These are phyloP conservation scores for Alsophila aescularia DNA, from an alignment of 2,888 invertebrate genomes.

Conservation along the genomic window DNA sequence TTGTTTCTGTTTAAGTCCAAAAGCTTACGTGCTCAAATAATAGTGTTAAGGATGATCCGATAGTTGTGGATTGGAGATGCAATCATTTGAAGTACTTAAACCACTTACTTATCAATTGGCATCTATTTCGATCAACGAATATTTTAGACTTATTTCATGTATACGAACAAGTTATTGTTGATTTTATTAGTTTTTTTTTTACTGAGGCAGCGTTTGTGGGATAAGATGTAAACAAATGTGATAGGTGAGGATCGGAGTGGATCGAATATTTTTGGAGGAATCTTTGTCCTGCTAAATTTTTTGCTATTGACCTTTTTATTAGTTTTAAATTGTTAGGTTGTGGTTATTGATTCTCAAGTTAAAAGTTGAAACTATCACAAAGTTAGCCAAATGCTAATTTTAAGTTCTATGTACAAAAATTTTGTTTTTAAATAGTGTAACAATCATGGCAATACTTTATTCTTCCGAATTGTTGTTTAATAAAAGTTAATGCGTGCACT, in stretches of 20 bases:
- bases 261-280: constrained; percentile 71
- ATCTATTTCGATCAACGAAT: constrained; percentile 45
- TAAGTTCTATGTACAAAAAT: constrained; percentile 73
- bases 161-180: constrained; percentile 65
- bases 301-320: constrained; percentile 62
- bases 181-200: constrained; percentile 61
- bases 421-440: constrained; percentile 57
- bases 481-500: constrained; percentile 57
- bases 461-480: constrained; percentile 78
- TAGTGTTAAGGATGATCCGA: constrained; percentile 35
- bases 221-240: constrained; percentile 66
- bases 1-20: constrained; percentile 64
- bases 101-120: constrained; percentile 50
- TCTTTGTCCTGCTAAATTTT: constrained; percentile 62
- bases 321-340: constrained; percentile 73
- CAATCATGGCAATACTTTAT: constrained; percentile 72
- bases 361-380: constrained; percentile 66
- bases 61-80: constrained; percentile 36
- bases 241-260: constrained; percentile 65
- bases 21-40: constrained; percentile 82
- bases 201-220: constrained; percentile 59
- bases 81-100: constrained; percentile 28
- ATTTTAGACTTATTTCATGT: constrained; percentile 74
- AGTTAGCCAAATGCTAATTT: constrained; percentile 75
- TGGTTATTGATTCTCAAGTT: constrained; percentile 64